Evolutionary conservation across 1,140 invertebrate species (phyloP), one percentile per base, ranked within the genome.

Genomic region (Idris sp.): DNA sequence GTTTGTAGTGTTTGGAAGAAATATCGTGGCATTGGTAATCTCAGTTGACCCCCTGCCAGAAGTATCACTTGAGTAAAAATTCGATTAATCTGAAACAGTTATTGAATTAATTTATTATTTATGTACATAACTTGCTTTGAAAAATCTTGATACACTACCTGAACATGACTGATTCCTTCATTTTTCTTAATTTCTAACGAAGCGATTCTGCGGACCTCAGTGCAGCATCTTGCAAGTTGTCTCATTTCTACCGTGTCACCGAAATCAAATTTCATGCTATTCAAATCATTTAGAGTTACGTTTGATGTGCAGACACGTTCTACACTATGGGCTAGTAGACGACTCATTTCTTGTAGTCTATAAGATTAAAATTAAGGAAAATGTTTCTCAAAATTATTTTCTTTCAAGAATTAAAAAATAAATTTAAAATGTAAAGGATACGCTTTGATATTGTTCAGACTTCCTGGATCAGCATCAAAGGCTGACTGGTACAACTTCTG

Each of bases 381-480:
- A n/a, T n/a, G n/a, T n/a, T n/a, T n/a, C n/a, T n/a, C n/a, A n/a
- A n/a, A n/a, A n/a, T n/a, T n/a, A n/a, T n/a, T n/a, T n/a, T n/a
- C n/a, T n/a, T n/a, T n/a, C n/a, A n/a, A n/a, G n/a, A n/a, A n/a
- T n/a, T n/a, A n/a, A n/a, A n/a, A n/a, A n/a, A n/a, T n/a, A 25
- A 30, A 30, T 30, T 30, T 9, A 30, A 25, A 2, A n/a, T 36
- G 11, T 26, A 83, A 89, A 88, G 86, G 86, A 88, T 91, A 92
- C 89, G 92, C 87, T 84, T 90, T 89, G 49, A 98, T 91, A 78
- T 96, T 96, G 22, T 92, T 88, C 38, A 97, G 84, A n/a, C 95
- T 95, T 6, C 91, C 90, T 26, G 92, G 91, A 88, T 98, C 96
- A 6, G 96, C 96, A 89, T 98, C 96, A 89, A 98, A 98, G 28